Evolutionary conservation across 2,888 invertebrate species (phyloP), one percentile per base, ranked within the genome.

Genomic region (Miltochrista miniata): DNA sequence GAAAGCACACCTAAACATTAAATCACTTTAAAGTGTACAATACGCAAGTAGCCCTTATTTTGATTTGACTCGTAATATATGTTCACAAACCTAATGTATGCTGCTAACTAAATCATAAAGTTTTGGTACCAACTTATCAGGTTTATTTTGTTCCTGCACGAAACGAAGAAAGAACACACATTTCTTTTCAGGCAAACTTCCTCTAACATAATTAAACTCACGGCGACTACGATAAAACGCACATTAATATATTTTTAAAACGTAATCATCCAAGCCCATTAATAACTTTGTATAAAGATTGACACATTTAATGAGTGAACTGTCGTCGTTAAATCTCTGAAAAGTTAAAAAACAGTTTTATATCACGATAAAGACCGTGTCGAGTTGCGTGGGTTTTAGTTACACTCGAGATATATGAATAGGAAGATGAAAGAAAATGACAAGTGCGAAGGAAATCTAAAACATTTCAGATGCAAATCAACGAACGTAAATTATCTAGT

Each of bases 241-340:
- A 42, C 40, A 55, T 49, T 41, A 44, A 41, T 59, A 15, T 53
- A 50, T 46, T 51, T 42, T 7, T 13, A 43, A 54, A 54, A 48
- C 53, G 39, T 41, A 42, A 45, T 41, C 34, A 51, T 50, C 38
- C 39, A 7, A 36, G 35, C 40, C 40, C 43, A 50, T 43, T 44
- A 53, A 52, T 51, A 59, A 38, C 45, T 49, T 47, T 24, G 15
- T 46, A 33, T 49, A 50, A 43, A 52, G 40, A 59, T 59, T 53
- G 48, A 53, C 45, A 67, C 68, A 55, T 59, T 31, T 56, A 56
- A 53, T 44, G 54, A 43, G 47, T 51, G 8, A 45, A 50, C 41
- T 33, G 54, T 34, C 47, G 51, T 18, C 45, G 39, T 51, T 39
- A 51, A 24, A 39, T 48, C 54, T 51, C 18, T 15, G 42, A 58